phyloP scores from a whole-genome alignment of 2,888 invertebrate species.

The Acronicta aceris region DNA sequence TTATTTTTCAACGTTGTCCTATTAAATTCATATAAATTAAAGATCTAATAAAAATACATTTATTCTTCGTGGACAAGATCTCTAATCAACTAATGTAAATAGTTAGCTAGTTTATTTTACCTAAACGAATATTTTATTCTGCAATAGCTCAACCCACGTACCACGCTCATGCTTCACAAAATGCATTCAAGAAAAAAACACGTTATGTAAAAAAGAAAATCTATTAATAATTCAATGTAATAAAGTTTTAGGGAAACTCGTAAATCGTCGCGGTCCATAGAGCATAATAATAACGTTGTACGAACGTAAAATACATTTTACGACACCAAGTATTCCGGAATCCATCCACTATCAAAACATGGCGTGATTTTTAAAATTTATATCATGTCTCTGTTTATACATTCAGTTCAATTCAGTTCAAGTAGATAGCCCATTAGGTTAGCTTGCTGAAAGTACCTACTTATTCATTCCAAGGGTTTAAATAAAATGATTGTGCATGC shows the following conservation, averaged over 20 bases:
- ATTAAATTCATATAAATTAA: no score
- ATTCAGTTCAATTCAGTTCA: constrained; percentile 45
- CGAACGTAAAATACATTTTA: constrained; percentile 80
- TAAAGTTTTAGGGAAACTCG: constrained; percentile 76
- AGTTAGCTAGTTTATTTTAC: neutral
- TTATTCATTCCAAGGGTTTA: constrained; percentile 32
- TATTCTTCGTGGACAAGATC: no score
- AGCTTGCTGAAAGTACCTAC: constrained; percentile 38
- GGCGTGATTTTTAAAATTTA: constrained; percentile 66
- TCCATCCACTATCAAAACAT: constrained; percentile 69
- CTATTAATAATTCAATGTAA: constrained; percentile 60
- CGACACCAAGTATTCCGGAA: constrained; percentile 72
- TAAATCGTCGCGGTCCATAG: constrained; percentile 75
- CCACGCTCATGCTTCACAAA: constrained; percentile 35
- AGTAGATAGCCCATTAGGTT: constrained; percentile 36
- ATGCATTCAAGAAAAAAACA: constrained; percentile 42
- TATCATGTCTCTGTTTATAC: constrained; percentile 48
- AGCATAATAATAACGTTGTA: constrained; percentile 75
- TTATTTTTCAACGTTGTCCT: no score
- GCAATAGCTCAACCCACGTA: constrained; percentile 9
- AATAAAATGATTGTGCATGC: constrained; percentile 26
- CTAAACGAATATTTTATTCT: constrained; percentile 7
- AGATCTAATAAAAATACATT: no score
- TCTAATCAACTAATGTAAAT: neutral
- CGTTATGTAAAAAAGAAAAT: constrained; percentile 44